Conservation (phyloP, 2,888 invertebrate genomes). For the Sisyra terminalis region DNA sequence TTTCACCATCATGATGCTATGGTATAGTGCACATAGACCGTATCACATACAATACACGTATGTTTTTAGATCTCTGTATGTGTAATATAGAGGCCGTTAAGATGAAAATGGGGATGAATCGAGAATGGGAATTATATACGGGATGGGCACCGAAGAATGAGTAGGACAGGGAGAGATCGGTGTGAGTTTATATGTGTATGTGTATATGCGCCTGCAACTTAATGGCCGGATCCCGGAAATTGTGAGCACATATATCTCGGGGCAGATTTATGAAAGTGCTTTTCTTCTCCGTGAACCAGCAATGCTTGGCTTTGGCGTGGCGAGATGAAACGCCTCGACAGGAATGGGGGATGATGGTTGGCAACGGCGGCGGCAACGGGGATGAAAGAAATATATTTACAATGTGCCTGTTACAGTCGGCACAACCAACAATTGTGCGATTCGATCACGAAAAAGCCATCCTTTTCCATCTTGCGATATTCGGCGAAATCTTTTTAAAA, state of each 20-base stretch:
- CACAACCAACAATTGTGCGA: too few species aligned
- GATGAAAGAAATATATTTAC: slow-evolving; percentile 9
- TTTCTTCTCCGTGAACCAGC: slow-evolving; percentile 24
- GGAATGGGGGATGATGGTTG: neutral
- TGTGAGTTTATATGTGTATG: too few species aligned
- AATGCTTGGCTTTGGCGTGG: slow-evolving; percentile 1
- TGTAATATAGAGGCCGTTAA: too few species aligned
- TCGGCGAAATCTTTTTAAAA: neutral
- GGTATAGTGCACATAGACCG: too few species aligned
- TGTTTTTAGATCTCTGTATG: too few species aligned
- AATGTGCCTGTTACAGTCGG: slow-evolving; percentile 4
- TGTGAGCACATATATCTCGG: slow-evolving; percentile 80
- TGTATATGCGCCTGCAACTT: slow-evolving; percentile 27
- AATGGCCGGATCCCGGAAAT: slow-evolving; percentile 84
- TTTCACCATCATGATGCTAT: too few species aligned
- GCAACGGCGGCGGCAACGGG: neutral
- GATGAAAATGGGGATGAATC: too few species aligned
- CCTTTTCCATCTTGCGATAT: neutral
- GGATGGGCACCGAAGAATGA: too few species aligned
- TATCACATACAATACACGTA: too few species aligned
- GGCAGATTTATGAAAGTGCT: slow-evolving; percentile 82
- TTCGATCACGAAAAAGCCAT: too few species aligned
- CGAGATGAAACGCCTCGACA: slow-evolving; percentile 1
- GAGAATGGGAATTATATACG: too few species aligned
- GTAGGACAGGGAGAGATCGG: too few species aligned